Evolutionary conservation across 1,140 invertebrate species (phyloP).

Genomic region (Cherax destructor): DNA sequence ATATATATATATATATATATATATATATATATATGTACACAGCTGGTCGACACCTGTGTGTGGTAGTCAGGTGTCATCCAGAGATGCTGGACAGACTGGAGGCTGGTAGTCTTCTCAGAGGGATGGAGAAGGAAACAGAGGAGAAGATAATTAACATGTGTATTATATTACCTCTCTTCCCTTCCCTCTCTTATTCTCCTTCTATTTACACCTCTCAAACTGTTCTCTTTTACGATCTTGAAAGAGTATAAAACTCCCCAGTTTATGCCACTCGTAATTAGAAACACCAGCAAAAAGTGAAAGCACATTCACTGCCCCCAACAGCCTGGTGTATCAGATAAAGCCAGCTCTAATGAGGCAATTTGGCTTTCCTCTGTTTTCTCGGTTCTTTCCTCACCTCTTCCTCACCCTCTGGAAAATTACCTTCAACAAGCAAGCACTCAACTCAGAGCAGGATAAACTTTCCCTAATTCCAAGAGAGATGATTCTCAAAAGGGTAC

Average conservation of each 20-base stretch:
- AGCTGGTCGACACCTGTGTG: no score
- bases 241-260: no score
- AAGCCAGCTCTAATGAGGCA: slow-evolving; percentile 42
- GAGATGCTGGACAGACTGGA: background rate
- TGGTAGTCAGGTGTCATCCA: background rate
- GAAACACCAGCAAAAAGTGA: background rate
- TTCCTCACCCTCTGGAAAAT: slow-evolving; percentile 9
- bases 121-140: background rate
- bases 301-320: background rate
- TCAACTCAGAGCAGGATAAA: slow-evolving; percentile 29
- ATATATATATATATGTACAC: no score
- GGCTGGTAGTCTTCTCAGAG: background rate
- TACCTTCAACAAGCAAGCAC: slow-evolving; percentile 54
- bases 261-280: no score
- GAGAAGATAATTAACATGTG: background rate
- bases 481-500: background rate
- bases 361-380: slow-evolving; percentile 42
- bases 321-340: slow-evolving; percentile 32
- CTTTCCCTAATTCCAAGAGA: slow-evolving; percentile 56
- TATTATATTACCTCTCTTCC: background rate
- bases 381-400: slow-evolving; percentile 33
- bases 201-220: no score
- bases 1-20: no score
- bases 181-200: no score
- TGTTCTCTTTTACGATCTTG: no score